Evolutionary conservation across 2,888 invertebrate species (phyloP), one percentile per base, ranked within the genome.

Genomic region (Temnothorax rugatulus): DNA sequence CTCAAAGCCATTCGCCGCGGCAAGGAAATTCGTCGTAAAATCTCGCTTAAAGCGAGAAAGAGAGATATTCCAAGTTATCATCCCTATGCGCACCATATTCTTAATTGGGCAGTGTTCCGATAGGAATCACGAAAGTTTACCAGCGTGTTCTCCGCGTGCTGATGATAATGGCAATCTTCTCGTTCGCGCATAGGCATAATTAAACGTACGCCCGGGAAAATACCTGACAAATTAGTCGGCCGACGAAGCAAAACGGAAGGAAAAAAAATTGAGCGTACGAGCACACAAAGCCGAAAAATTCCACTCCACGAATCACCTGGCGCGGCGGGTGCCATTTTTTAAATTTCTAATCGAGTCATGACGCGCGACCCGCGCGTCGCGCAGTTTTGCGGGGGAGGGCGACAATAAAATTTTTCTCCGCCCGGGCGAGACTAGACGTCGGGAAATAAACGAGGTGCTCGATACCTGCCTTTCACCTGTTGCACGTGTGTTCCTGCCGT

Each of bases 391-490:
- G 69, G 41, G 41, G 38, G 1, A 41, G 52, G 38, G 7, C 52
- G 52, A 69, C 59, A 71, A 79, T 71, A 79, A 81, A 69, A 77
- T 71, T 59, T 71, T 59, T 71, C 38, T 54, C 57, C 38, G 29
- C n/a, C 59, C 54, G 50, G 50, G 59, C 52, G 41, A 57, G 54
- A 73, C 82, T 71, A 64, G 79, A 86, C 44, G 47, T 47, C 34
- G 86, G 82, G 84, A 88, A 90, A 87, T 87, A 89, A 85, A 64
- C 84, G 85, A 81, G 79, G 63, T 84, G 83, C 81, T 90, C 88
- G 85, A 89, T 89, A 88, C 79, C 88, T 83, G 83, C 83, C 82
- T 87, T 85, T 87, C 88, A 90, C 90, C 90, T 90, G 90, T 90
- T 90, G 90, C 90, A 88, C 86, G 84, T 84, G 81, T 86, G 85